These are phyloP conservation scores for Sebastes paucispinis DNA, from an alignment of 2,797 vertebrate genomes.

Conservation along the genomic window DNA sequence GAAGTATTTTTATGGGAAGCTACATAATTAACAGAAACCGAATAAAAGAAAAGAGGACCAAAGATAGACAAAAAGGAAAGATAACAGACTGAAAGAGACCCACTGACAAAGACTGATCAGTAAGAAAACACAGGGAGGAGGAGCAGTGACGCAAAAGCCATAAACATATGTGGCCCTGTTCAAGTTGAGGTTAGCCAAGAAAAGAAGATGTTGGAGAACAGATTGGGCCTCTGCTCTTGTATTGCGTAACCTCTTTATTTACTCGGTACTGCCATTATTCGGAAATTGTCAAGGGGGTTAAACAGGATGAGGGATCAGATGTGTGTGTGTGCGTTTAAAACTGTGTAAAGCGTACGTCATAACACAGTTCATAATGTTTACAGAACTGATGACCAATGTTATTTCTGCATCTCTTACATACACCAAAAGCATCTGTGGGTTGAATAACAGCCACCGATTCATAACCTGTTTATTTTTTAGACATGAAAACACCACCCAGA, in stretches of 20 bases:
- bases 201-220: conserved; percentile 31
- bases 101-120: not conserved
- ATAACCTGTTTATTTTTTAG: not conserved
- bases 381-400: not conserved
- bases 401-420: not conserved
- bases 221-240: conserved; percentile 27
- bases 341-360: not conserved
- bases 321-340: conserved; percentile 3
- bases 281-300: conserved; percentile 30
- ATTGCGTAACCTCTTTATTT: conserved; percentile 39
- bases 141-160: conserved; percentile 41
- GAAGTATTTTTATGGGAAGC: not conserved
- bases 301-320: conserved; percentile 50
- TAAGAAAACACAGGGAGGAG: conserved; percentile 3
- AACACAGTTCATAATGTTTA: conserved; percentile 8
- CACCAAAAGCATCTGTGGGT: not conserved
- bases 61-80: not conserved
- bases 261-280: conserved; percentile 17
- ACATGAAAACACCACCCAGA: not conserved
- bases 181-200: conserved; percentile 47
- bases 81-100: conserved; percentile 5
- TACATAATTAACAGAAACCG: not conserved
- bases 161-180: conserved; percentile 35
- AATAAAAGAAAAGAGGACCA: not conserved
- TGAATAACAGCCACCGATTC: not conserved